Percentiles rank a stretch among this genome's conserved stretches.
These are phyloP conservation scores for Drosophila antonietae DNA, from an alignment of 2,888 invertebrate genomes.

Conservation along the genomic window DNA sequence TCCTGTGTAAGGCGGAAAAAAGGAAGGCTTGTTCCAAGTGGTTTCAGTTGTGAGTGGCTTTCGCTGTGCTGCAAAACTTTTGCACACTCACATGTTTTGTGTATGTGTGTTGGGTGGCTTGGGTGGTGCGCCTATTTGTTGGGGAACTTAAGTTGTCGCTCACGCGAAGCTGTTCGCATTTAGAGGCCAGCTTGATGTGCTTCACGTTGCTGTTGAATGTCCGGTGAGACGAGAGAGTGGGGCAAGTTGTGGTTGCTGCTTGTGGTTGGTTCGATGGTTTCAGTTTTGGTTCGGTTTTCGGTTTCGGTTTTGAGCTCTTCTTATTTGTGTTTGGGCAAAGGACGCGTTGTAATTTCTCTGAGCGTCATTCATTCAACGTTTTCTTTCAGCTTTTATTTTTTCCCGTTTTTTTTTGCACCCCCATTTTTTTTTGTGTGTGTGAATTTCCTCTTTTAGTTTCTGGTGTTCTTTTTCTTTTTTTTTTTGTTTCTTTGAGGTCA, in stretches of 20 bases:
- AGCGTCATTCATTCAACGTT: slow-evolving; percentile 29
- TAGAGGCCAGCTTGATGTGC: slow-evolving; percentile 22
- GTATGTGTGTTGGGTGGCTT: neutral
- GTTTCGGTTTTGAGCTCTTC: slow-evolving; percentile 19
- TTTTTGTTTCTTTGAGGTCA: slow-evolving; percentile 45
- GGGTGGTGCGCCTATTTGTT: slow-evolving; percentile 24
- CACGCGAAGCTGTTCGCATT: slow-evolving; percentile 57
- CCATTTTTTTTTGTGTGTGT: neutral
- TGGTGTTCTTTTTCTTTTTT: neutral
- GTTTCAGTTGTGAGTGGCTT: slow-evolving; percentile 76
- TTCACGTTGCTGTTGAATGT: slow-evolving; percentile 60
- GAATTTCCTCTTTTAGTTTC: slow-evolving; percentile 17
- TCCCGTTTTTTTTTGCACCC: neutral
- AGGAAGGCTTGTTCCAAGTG: slow-evolving; percentile 67
- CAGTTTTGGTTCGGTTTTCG: slow-evolving; percentile 15
- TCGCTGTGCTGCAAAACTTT: slow-evolving; percentile 65
- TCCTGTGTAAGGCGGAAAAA: slow-evolving; percentile 19
- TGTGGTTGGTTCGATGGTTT: slow-evolving; percentile 35
- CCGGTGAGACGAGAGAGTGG: slow-evolving; percentile 16
- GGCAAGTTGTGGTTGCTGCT: slow-evolving; percentile 35
- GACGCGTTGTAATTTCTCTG: slow-evolving; percentile 48
- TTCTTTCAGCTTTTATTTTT: slow-evolving; percentile 19
- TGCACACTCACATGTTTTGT: slow-evolving; percentile 50
- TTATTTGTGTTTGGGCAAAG: slow-evolving; percentile 37
- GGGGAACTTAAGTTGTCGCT: slow-evolving; percentile 64